phyloP scores from a whole-genome alignment of 2,888 invertebrate genomes.

The Caenorhabditis sp. region DNA sequence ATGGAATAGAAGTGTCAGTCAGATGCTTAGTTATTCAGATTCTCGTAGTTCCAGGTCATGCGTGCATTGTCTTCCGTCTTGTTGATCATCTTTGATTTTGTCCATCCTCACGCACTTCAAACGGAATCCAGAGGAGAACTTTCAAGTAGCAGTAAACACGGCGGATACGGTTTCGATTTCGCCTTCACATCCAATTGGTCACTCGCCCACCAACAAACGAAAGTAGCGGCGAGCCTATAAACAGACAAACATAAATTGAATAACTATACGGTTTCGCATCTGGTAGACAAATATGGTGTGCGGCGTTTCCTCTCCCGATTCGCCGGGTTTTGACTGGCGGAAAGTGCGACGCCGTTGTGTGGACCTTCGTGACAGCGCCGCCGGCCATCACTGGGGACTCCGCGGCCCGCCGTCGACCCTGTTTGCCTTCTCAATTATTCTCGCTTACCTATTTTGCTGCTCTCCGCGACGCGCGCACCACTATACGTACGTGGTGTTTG shows the following conservation, averaged over 20 bases:
- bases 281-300: slow-evolving; percentile 53
- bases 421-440: slow-evolving; percentile 55
- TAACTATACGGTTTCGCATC: slow-evolving; percentile 60
- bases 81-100: not conserved
- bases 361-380: slow-evolving; percentile 57
- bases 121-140: slow-evolving; percentile 30
- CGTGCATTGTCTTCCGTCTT: not conserved
- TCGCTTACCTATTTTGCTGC: slow-evolving; percentile 53
- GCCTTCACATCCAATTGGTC: slow-evolving; percentile 47
- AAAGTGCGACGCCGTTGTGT: slow-evolving; percentile 39
- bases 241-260: slow-evolving; percentile 58
- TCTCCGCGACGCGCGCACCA: slow-evolving; percentile 43
- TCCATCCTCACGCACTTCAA: slow-evolving; percentile 21
- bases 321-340: slow-evolving; percentile 17
- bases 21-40: not conserved
- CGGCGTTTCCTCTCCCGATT: slow-evolving; percentile 5
- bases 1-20: not conserved
- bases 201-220: slow-evolving; percentile 55
- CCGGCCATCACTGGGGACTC: slow-evolving; percentile 50
- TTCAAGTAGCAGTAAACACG: slow-evolving; percentile 54
- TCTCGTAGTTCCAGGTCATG: too few species aligned
- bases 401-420: slow-evolving; percentile 31
- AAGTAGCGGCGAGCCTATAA: slow-evolving; percentile 56
- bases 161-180: slow-evolving; percentile 51
- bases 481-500: slow-evolving; percentile 58